A percentile compares a stretch with the other conserved stretches of the same genome.
Conservation (phyloP, 2,888 invertebrate genomes). For the Oxytorus armatus region DNA sequence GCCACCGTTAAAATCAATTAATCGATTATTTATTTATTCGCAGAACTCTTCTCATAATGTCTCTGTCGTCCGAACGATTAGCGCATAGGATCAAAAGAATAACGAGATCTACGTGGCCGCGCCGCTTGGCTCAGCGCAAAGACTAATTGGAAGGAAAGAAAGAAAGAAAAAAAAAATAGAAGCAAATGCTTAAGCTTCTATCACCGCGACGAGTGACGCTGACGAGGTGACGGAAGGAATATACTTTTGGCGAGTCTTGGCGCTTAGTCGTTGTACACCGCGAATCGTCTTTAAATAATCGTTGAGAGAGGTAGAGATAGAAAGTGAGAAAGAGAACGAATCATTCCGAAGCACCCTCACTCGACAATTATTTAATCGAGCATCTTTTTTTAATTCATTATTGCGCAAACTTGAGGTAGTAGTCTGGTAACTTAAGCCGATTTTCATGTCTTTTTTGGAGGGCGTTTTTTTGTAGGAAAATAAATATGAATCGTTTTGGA, state of each 20-base stretch:
- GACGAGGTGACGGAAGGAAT: slow-evolving; percentile 41
- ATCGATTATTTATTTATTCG: slow-evolving; percentile 1
- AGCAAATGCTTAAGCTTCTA: slow-evolving; percentile 44
- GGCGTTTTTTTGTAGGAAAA: too few species aligned
- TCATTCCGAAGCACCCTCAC: neutral
- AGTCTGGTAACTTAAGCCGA: too few species aligned
- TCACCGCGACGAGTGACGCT: slow-evolving; percentile 59
- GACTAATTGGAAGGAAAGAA: slow-evolving; percentile 42
- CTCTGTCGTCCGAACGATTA: slow-evolving; percentile 3
- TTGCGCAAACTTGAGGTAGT: neutral
- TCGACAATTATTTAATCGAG: neutral
- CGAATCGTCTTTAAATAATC: slow-evolving; percentile 55
- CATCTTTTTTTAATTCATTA: neutral
- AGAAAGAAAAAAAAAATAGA: slow-evolving; percentile 2
- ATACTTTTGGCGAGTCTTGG: slow-evolving; percentile 42
- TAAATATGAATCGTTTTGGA: too few species aligned
- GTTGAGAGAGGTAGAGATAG: slow-evolving; percentile 5
- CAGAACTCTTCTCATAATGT: neutral
- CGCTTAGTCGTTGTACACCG: slow-evolving; percentile 42
- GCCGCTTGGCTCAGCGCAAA: slow-evolving; percentile 44
- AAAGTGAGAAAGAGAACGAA: neutral
- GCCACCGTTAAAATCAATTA: neutral
- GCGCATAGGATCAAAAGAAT: slow-evolving; percentile 12
- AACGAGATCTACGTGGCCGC: slow-evolving; percentile 22
- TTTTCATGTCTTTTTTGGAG: too few species aligned